Percentiles rank a stretch among this genome's conserved stretches.
Conservation (phyloP, 2,888 invertebrate species). For the Latrodectus hesperus region DNA sequence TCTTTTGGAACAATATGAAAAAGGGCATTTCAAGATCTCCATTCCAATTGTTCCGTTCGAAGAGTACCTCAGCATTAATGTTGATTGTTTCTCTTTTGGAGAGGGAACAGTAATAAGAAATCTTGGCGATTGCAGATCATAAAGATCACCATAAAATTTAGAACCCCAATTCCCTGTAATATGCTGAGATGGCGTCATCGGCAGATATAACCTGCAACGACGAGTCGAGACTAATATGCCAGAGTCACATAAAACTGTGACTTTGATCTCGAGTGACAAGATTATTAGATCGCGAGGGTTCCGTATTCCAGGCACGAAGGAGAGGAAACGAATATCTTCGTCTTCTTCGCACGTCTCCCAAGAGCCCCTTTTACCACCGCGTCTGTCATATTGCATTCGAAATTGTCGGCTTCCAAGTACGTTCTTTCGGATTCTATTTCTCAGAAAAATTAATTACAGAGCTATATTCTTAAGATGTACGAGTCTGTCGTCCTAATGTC, state of each 20-base stretch:
- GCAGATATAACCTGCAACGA: slow-evolving; percentile 17
- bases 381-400: too few species aligned
- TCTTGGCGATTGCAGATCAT: slow-evolving; percentile 26
- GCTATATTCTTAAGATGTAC: too few species aligned
- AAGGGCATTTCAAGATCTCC: neutral
- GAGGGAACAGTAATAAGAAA: neutral
- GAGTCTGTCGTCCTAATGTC: too few species aligned
- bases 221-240: slow-evolving; percentile 48
- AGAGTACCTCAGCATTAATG: neutral
- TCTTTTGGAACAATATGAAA: too few species aligned
- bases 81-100: neutral
- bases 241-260: slow-evolving; percentile 48
- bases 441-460: neutral
- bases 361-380: too few species aligned
- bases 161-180: slow-evolving; percentile 49
- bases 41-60: neutral
- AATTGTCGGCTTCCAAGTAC: too few species aligned
- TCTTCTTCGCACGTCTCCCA: neutral
- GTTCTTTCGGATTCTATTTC: neutral
- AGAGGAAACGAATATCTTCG: neutral
- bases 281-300: slow-evolving; percentile 27
- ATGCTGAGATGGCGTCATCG: slow-evolving; percentile 38
- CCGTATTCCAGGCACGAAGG: neutral
- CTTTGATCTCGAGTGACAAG: slow-evolving; percentile 35
- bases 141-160: slow-evolving; percentile 52